A percentile compares a stretch with the other conserved stretches of the same genome.
Conservation (phyloP, 2,888 invertebrate species). For the Hedychridium roseum region DNA sequence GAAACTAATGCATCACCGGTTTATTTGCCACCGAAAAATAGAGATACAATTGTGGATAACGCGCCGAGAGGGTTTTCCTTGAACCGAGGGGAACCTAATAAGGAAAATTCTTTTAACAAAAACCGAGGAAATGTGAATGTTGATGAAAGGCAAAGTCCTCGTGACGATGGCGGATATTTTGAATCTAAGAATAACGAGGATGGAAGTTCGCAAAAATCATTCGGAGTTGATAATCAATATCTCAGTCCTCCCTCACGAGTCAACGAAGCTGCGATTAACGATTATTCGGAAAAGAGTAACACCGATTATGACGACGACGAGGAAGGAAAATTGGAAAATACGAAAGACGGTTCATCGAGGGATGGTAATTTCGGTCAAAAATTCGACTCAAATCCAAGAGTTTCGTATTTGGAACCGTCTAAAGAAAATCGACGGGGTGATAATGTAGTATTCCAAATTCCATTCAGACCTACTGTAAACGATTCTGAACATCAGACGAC, state of each 20-base stretch:
- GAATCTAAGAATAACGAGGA: neutral
- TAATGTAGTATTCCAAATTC: neutral
- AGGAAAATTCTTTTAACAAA: neutral
- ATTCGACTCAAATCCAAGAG: neutral
- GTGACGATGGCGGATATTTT: neutral
- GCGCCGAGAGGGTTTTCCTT: conserved; percentile 4
- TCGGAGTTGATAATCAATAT: neutral
- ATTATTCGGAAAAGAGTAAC: neutral
- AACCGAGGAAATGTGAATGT: neutral
- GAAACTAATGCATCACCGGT: neutral
- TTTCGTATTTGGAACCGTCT: too few species aligned
- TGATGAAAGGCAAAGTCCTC: neutral
- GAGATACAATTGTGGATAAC: neutral
- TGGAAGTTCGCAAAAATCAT: neutral
- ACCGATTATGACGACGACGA: neutral
- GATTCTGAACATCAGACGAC: neutral
- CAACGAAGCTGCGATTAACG: neutral
- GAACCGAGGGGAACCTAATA: conserved; percentile 1
- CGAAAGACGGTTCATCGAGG: neutral
- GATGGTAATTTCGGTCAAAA: conserved; percentile 1
- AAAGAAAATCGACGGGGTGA: too few species aligned
- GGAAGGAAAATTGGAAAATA: neutral
- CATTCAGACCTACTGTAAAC: neutral
- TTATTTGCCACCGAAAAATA: neutral
- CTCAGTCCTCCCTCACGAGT: too few species aligned